Evolutionary conservation across 2,888 invertebrate species (phyloP).

Genomic region (Archips xylosteana): DNA sequence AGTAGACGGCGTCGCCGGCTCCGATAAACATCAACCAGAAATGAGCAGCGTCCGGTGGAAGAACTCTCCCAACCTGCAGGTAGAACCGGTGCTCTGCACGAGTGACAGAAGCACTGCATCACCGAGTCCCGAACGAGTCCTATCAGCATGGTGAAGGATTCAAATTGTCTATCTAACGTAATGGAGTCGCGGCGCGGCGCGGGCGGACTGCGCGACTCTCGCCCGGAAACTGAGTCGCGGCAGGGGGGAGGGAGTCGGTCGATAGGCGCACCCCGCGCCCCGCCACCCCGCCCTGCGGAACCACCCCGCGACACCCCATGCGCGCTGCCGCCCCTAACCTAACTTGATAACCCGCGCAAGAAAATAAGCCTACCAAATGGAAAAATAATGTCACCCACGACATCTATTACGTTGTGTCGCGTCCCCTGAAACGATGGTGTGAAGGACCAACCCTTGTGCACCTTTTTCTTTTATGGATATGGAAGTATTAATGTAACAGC

Average conservation of each 20-base stretch:
- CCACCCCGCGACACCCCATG: slow-evolving; percentile 70
- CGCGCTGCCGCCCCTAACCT: slow-evolving; percentile 78
- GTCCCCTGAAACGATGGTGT: slow-evolving; percentile 50
- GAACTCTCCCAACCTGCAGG: slow-evolving; percentile 88
- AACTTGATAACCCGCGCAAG: slow-evolving; percentile 83
- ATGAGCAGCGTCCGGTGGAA: slow-evolving; percentile 46
- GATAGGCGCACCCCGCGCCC: slow-evolving; percentile 82
- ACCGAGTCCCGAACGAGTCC: slow-evolving; percentile 96
- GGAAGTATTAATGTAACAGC: slow-evolving; percentile 25
- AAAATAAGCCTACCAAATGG: slow-evolving; percentile 84
- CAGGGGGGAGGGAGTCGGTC: slow-evolving; percentile 86
- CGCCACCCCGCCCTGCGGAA: slow-evolving; percentile 78
- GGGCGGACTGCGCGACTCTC: slow-evolving; percentile 87
- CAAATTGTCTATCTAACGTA: slow-evolving; percentile 81
- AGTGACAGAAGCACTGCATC: slow-evolving; percentile 97
- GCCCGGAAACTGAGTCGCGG: slow-evolving; percentile 84
- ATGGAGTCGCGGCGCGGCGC: slow-evolving; percentile 81
- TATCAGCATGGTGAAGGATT: slow-evolving; percentile 90
- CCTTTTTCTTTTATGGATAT: slow-evolving; percentile 42
- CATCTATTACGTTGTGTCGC: slow-evolving; percentile 65
- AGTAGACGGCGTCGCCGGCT: slow-evolving; percentile 63
- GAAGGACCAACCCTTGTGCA: slow-evolving; percentile 43
- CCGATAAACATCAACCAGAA: slow-evolving; percentile 43
- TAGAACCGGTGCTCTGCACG: slow-evolving; percentile 93
- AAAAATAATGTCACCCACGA: slow-evolving; percentile 79